Evolutionary conservation across 2,797 vertebrate genomes (phyloP).

Genomic region (Pseudomugil gertrudae): DNA sequence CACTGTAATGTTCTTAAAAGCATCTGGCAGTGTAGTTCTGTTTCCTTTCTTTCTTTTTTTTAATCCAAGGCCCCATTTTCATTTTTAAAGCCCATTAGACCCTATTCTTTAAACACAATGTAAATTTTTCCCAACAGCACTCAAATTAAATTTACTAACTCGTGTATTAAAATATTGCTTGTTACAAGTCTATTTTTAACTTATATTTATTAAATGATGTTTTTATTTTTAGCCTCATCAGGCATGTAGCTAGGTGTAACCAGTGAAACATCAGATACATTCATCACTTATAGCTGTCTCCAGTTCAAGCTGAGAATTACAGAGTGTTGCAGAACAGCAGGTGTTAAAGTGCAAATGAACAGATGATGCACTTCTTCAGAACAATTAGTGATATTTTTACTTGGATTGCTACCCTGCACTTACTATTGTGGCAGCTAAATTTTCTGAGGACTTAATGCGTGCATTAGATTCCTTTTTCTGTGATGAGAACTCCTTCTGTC

Average conservation of each 20-base stretch:
- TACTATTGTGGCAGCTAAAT: too few species aligned
- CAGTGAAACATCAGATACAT: too few species aligned
- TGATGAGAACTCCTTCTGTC: too few species aligned
- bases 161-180: not conserved
- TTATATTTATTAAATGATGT: not conserved
- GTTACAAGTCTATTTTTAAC: not conserved
- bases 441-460: too few species aligned
- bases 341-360: not conserved
- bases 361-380: not conserved
- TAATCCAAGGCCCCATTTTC: not conserved
- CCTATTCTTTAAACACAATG: too few species aligned
- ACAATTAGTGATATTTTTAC: not conserved
- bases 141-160: not conserved
- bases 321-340: not conserved
- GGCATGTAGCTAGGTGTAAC: not conserved
- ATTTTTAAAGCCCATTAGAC: too few species aligned
- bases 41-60: not conserved
- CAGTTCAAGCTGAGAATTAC: not conserved
- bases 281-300: not conserved
- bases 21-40: not conserved
- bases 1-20: constrained; percentile 3
- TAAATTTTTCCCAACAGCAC: too few species aligned
- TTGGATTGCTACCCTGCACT: too few species aligned
- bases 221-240: not conserved
- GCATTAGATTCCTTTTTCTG: too few species aligned